Evolutionary conservation across 2,113 vertebrate species (phyloP).

Genomic region (Pomatorhinus ruficollis): DNA sequence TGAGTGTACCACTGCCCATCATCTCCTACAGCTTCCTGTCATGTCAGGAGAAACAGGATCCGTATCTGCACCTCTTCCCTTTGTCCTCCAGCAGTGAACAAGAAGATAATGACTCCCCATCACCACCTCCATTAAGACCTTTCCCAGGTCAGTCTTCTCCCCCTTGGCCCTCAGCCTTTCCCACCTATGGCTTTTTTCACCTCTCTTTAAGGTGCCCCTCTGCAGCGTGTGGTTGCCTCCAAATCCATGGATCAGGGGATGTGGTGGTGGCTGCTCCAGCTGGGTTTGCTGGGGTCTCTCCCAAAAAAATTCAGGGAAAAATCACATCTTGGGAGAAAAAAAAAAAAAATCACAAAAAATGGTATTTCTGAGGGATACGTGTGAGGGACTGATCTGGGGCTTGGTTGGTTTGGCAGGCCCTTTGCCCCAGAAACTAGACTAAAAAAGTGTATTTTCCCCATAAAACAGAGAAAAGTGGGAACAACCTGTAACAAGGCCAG

Average conservation of each 20-base stretch:
- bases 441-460: neutral
- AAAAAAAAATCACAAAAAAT: neutral
- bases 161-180: neutral
- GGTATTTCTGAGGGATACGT: neutral
- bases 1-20: neutral
- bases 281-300: neutral
- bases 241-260: neutral
- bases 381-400: neutral
- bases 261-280: neutral
- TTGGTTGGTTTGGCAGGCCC: fast-evolving
- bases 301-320: neutral
- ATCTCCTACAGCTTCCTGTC: fast-evolving
- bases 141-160: neutral
- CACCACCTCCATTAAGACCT: neutral
- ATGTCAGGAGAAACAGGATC: neutral
- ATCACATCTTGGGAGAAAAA: neutral
- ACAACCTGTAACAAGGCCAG: neutral
- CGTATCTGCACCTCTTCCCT: neutral
- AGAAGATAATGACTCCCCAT: neutral
- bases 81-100: neutral
- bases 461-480: neutral
- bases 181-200: neutral
- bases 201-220: neutral
- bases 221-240: neutral
- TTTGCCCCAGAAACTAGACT: neutral